A percentile compares a stretch with the other conserved stretches of the same genome.
phyloP scores from a whole-genome alignment of 2,888 invertebrate genomes.

The Ophion ellenae region DNA sequence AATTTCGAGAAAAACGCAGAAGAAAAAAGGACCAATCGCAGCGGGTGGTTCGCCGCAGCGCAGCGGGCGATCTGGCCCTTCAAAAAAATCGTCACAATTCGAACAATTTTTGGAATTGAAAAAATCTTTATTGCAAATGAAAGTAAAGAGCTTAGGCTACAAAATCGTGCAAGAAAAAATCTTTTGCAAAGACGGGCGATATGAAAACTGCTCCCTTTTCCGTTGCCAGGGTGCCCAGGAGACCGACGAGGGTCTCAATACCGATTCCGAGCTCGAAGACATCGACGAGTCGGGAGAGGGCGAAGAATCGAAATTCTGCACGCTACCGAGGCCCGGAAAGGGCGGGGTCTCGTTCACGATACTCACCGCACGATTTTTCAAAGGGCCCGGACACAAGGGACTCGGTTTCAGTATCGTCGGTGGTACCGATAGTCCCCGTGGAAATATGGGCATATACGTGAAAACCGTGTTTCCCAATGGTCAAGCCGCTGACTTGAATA shows the following conservation, averaged over 20 bases:
- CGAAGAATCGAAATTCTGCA: conserved; percentile 86
- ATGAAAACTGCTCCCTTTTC: not conserved
- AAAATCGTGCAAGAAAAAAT: no score
- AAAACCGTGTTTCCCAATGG: conserved; percentile 94
- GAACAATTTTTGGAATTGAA: no score
- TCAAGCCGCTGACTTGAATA: conserved; percentile 92
- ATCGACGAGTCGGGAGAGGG: conserved; percentile 85
- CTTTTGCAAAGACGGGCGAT: not conserved
- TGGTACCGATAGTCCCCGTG: conserved; percentile 93
- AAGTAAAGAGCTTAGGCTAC: no score
- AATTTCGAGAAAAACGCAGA: no score
- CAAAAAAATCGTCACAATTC: no score
- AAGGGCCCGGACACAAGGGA: conserved; percentile 93
- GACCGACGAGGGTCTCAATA: conserved; percentile 80
- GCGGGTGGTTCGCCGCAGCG: no score
- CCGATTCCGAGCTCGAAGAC: conserved; percentile 81
- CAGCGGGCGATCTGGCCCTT: no score
- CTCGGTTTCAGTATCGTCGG: conserved; percentile 96
- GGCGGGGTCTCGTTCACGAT: conserved; percentile 85
- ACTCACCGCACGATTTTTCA: conserved; percentile 87
- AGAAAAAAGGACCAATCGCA: no score
- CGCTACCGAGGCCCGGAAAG: conserved; percentile 85
- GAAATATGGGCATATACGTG: conserved; percentile 94
- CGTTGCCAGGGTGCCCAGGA: conserved; percentile 80
- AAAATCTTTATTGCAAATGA: no score